Base-by-base conservation (phyloP, 2,888 invertebrate genomes). In the Tillus elongatus region DNA sequence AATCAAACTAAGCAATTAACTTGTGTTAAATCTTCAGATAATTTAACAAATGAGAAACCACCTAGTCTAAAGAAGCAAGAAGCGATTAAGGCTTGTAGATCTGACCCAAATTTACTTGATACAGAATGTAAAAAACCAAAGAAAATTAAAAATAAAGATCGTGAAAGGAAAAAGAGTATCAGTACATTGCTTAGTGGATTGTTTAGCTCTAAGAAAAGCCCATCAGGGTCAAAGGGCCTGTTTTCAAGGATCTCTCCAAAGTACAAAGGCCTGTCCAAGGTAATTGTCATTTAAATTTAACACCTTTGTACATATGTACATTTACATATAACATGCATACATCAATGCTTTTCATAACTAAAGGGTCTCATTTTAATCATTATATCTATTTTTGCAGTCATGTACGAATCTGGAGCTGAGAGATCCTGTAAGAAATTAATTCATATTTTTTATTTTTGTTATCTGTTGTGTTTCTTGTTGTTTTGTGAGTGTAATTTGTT, bases 141-240 rank as follows among this genome's bases (percentile, higher is more conserved):
- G 41, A 44, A 50, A 16, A 70, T 70, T 43, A 72, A 72, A 39
- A 66, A 70, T 13, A 79, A 79, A 54, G 79, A 79, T 57, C 71
- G 76, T 0, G 82, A 84, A 53, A 71, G 86, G 44, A 72, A 86
- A 42, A 85, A 80, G 54, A 86, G 87, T 63, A 79, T 89, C 35
- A 86, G 88, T 54, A 86, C 84, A 66, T 79, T 87, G 35, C 79
- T 90, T 43, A 82, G 86, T 11, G 86, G 80, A 60, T 83, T 89
- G 61, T 83, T 90, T 59, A 19, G 6, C n/a, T 75, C 79, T 52
- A 82, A 83, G 61, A 79, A 81, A 70, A 54, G 69, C 63, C 30
- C 65, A 48, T 36, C 59, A 30, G 51, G 54, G n/a, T 57, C 56
- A 13, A 43, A n/a, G 47, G 68, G 69, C 34, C 67, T 69, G 47